Percentiles rank a stretch among this genome's conserved stretches.
Evolutionary conservation across 2,888 invertebrate genomes (phyloP).

Genomic region (Blomia tropicalis): DNA sequence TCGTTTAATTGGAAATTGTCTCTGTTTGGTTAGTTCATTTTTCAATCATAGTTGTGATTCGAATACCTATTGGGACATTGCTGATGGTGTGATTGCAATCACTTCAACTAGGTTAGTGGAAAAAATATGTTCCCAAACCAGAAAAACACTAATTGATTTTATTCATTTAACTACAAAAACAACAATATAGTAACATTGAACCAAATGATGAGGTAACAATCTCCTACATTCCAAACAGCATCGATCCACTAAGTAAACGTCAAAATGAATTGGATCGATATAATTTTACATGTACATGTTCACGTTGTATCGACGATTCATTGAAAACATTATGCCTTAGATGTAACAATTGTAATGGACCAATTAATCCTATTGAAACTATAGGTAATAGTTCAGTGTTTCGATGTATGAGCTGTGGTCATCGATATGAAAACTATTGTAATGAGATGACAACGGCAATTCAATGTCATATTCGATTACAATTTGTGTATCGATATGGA

Average conservation of each 20-base stretch:
- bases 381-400: not conserved
- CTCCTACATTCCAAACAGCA: not conserved
- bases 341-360: not conserved
- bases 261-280: not conserved
- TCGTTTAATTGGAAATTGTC: constrained; percentile 1
- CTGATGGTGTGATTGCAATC: not conserved
- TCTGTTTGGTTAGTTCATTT: not conserved
- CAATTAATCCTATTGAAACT: not conserved
- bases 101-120: not conserved
- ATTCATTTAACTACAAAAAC: not conserved
- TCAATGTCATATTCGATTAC: not conserved
- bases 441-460: not conserved
- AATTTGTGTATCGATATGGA: not conserved
- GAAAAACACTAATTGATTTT: not conserved
- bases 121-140: not conserved
- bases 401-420: constrained; percentile 1
- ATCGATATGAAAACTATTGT: not conserved
- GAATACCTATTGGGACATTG: constrained; percentile 7
- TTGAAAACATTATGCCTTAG: not conserved
- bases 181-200: not conserved
- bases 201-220: not conserved
- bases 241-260: not conserved
- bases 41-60: constrained; percentile 16
- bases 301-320: not conserved
- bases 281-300: not conserved